Base-by-base conservation (phyloP, 2,888 invertebrate species). In the Trichogramma dendrolimi region DNA sequence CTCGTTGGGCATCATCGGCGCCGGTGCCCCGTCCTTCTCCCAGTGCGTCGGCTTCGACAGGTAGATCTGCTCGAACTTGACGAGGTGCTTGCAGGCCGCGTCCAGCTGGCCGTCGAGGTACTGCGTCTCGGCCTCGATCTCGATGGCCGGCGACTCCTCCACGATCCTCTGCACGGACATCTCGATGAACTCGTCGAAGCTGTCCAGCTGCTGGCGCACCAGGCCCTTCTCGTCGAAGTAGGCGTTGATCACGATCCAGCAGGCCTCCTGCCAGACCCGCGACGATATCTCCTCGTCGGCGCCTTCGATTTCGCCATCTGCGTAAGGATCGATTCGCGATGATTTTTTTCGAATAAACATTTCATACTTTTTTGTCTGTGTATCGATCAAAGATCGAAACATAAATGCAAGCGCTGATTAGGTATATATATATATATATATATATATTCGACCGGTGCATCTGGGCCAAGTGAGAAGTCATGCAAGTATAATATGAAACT, bases 1-100 rank as follows among this genome's bases (percentile, higher is more conserved):
- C 81, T 99, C 99, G 75, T 99, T 99, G 0, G 99, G 99, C 96
- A 99, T 98, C 97, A 99, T 97, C 62, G 97, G 96, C 61, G 94
- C 93, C 6, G 98, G 97, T 0, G 97, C 95, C 75, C 99, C 99
- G 83, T 99, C 99, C 81, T 99, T 99, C 80, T 99, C 99, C 99
- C 99, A 99, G 84, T 99, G 99, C 6, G 98, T 99, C 4, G 99
- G 99, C 80, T 99, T 99, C 0, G 98, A 98, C 54, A 99, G 80
- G 78, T 99, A 99, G 76, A 99, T 98, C 82, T 99, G 98, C 79
- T 97, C 98, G 80, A 99, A 99, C 81, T 98, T 99, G 6, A 99
- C 79, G 43, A 94, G 81, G 81, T 96, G 98, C 64, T 91, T 79
- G 70, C 86, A 84, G 1, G 94, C 94, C 58, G 86, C 88, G 81